Evolutionary conservation across 2,113 vertebrate species (phyloP), one percentile per base, ranked within the genome.

Genomic region (Osmerus mordax): DNA sequence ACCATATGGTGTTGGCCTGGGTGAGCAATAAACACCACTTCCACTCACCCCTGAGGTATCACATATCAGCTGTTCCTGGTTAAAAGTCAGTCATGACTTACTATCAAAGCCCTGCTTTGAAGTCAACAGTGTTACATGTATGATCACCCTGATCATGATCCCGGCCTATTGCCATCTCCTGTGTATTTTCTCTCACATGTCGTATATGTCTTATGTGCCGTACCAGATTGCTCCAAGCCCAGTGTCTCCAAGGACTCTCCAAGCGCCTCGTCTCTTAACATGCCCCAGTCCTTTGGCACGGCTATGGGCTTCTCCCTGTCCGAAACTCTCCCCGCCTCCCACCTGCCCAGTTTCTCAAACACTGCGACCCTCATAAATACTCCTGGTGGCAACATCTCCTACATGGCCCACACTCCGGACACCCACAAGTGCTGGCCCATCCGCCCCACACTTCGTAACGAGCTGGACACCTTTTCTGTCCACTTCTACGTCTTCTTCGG

Each of bases 401-500:
- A 92, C 79, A 74, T 87, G 75, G 36, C 89, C 32, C 74, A 70
- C 73, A 1, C 89, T 72, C 51, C 88, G 16, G 89, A 86, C 83
- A 55, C 78, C 4, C 86, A 92, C 81, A 90, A 85, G 79, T 99
- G 97, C 87, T 97, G 97, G 96, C 97, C 97, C 0, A 91, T 98
- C 66, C 94, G 95, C 0, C 97, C 97, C 0, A 99, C 97, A 0
- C 91, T 99, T 77, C 94, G 97, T 75, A 99, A 99, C 0, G 97
- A 99, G 85, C 89, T 99, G 88, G 97, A 99, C 84, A 97, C 97
- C 74, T 99, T 99, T 91, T 99, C 97, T 0, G 96, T 98, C 70
- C 97, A 98, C 87, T 99, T 99, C 91, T 99, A 99, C 77, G 95
- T 99, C 85, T 99, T 98, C 90, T 99, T 99, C 0, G 96, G 97